phyloP scores from a whole-genome alignment of 2,888 invertebrate genomes.

The Alloplasta piceator region DNA sequence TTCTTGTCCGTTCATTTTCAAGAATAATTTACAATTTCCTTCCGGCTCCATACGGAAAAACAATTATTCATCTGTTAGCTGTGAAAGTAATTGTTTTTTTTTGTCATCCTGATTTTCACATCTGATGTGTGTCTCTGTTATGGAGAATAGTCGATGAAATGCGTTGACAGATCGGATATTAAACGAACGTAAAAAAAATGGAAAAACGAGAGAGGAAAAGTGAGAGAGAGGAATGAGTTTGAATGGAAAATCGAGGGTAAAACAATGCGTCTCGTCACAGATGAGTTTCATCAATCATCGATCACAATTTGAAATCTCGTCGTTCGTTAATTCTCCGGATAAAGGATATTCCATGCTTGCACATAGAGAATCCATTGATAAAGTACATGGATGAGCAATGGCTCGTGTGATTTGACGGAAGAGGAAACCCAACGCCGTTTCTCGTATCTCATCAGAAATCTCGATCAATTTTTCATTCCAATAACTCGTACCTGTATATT shows the following conservation, averaged over 20 bases:
- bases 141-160: background rate
- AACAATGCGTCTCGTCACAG: conserved; percentile 37
- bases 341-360: conserved; percentile 24
- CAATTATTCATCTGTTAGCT: too few species aligned
- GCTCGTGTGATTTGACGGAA: conserved; percentile 7
- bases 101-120: too few species aligned
- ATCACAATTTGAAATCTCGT: conserved; percentile 41
- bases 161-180: background rate
- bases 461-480: background rate
- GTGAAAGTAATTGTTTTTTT: too few species aligned
- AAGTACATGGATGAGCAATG: conserved; percentile 29
- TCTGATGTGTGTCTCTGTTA: background rate
- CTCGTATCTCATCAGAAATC: background rate
- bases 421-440: conserved; percentile 9
- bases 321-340: conserved; percentile 39
- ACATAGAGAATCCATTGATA: conserved; percentile 25
- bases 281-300: conserved; percentile 43
- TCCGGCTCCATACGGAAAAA: too few species aligned
- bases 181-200: background rate
- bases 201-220: background rate
- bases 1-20: too few species aligned
- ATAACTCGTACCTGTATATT: too few species aligned
- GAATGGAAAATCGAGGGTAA: conserved; percentile 5
- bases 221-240: conserved; percentile 4
- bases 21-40: too few species aligned